These are phyloP conservation scores for Connochaetes taurinus DNA, from an alignment of 2,113 vertebrate species.

Conservation along the genomic window DNA sequence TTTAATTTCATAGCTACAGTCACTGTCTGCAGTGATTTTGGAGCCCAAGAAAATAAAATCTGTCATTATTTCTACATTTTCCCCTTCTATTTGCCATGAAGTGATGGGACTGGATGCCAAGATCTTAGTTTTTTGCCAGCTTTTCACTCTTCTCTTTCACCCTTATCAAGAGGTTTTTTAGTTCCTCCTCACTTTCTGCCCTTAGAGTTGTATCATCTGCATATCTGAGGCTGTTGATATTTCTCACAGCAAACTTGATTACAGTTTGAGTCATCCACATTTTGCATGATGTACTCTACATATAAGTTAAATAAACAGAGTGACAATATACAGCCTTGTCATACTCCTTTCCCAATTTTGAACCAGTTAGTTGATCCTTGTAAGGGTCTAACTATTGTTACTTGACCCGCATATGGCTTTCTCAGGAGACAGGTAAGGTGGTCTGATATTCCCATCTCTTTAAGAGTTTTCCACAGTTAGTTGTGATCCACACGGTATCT, in stretches of 20 bases:
- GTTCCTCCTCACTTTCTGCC: neutral
- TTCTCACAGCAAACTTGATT: neutral
- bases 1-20: neutral
- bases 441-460: neutral
- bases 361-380: neutral
- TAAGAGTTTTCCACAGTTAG: neutral
- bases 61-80: neutral
- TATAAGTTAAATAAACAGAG: neutral
- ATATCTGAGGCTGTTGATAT: neutral
- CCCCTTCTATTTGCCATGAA: neutral
- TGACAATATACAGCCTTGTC: neutral
- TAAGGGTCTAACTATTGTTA: neutral
- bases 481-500: neutral
- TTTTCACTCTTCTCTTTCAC: neutral
- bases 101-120: neutral
- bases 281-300: neutral
- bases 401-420: neutral
- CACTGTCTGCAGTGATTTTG: neutral
- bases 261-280: neutral
- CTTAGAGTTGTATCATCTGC: neutral
- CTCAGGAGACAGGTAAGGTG: neutral
- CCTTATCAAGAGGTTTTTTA: neutral
- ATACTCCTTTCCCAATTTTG: neutral
- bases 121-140: neutral
- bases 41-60: neutral